Percentiles rank a stretch among this genome's conserved stretches.
phyloP scores from a whole-genome alignment of 2,797 vertebrate species.

The Scolopax rusticola region DNA sequence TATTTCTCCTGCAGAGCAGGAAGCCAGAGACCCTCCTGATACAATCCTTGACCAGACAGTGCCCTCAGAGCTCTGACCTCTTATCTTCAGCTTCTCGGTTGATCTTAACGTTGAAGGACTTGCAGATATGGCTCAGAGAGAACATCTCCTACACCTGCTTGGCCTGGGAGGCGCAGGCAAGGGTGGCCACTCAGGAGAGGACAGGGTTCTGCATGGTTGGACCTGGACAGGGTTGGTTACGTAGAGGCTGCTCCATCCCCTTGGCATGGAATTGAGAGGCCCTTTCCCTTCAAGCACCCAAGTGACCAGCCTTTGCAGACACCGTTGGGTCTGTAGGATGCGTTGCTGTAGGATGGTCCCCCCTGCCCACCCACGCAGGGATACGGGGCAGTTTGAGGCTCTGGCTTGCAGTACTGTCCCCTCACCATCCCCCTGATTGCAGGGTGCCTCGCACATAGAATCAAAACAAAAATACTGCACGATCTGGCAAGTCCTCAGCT shows the following conservation, averaged over 20 bases:
- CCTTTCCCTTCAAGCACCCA: background rate
- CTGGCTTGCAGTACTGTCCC: too few relatives aligned
- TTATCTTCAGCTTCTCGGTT: background rate
- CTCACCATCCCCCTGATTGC: background rate
- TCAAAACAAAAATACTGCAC: background rate
- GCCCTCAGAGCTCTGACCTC: background rate
- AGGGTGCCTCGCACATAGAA: background rate
- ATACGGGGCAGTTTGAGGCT: background rate
- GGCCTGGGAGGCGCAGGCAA: background rate
- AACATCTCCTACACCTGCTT: background rate
- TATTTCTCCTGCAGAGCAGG: background rate
- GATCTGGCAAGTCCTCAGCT: background rate
- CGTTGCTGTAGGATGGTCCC: background rate
- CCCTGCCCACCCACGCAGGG: background rate
- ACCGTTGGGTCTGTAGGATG: rapidly evolving
- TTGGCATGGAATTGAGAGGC: background rate
- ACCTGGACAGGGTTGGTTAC: background rate
- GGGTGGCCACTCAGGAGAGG: background rate
- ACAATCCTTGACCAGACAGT: background rate
- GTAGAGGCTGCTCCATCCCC: background rate
- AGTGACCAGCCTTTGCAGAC: background rate
- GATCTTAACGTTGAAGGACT: background rate
- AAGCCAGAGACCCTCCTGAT: background rate
- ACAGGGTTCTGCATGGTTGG: rapidly evolving
- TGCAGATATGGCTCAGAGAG: background rate